A percentile compares a stretch with the other conserved stretches of the same genome.
These are phyloP conservation scores for Heterotis niloticus DNA, from an alignment of 2,113 vertebrate species.

Conservation along the genomic window DNA sequence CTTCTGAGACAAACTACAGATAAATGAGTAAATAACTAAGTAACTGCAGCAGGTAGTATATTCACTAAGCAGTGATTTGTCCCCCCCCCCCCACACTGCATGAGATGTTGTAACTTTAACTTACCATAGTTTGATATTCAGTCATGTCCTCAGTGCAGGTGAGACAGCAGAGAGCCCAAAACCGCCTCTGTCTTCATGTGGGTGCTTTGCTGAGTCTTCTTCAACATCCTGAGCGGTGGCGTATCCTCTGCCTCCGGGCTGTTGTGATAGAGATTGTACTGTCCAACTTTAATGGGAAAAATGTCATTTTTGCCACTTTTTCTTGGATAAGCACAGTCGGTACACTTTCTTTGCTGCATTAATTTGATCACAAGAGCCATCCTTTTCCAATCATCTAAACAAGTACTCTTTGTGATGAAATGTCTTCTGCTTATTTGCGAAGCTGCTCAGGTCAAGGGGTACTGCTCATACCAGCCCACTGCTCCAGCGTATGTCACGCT, in stretches of 20 bases:
- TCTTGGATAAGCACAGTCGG: neutral
- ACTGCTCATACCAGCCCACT: neutral
- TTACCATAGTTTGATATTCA: too few species aligned
- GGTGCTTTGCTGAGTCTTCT: neutral
- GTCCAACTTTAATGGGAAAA: neutral
- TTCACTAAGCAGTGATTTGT: too few species aligned
- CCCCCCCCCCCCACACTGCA: too few species aligned
- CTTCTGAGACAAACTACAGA: too few species aligned
- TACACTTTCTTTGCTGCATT: neutral
- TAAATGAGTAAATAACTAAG: too few species aligned
- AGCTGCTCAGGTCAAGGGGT: conserved; percentile 10
- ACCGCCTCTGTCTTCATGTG: neutral
- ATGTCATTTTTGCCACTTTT: conserved; percentile 6
- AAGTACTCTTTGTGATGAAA: conserved; percentile 17
- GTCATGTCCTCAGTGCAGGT: too few species aligned
- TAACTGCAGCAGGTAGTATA: too few species aligned
- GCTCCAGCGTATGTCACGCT: neutral
- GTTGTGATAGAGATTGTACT: too few species aligned
- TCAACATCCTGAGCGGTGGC: neutral
- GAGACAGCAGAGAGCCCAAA: too few species aligned
- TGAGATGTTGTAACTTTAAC: too few species aligned
- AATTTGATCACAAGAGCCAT: conserved; percentile 4
- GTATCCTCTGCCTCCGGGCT: neutral
- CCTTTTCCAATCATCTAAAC: conserved; percentile 17
- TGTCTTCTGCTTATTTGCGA: neutral